phyloP scores from a whole-genome alignment of 2,113 vertebrate species.

The Microcebus jonahi region DNA sequence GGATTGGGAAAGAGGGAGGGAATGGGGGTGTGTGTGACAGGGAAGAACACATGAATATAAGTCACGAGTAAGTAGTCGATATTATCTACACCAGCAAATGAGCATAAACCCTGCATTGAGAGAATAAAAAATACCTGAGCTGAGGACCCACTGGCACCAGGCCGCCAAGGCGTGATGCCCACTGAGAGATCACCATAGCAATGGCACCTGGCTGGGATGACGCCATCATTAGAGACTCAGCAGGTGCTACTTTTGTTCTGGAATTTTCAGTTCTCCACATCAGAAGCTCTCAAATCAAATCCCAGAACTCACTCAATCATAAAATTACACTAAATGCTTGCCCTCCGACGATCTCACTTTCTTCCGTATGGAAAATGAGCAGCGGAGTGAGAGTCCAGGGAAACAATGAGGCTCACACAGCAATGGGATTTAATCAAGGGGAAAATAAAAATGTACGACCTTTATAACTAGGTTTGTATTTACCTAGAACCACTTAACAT shows the following conservation, averaged over 20 bases:
- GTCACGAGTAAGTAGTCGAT: not conserved
- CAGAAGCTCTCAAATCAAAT: not conserved
- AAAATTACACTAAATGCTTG: not conserved
- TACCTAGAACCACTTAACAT: not conserved
- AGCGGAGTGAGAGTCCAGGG: not conserved
- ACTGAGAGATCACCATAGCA: not conserved
- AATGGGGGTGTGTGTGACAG: not conserved
- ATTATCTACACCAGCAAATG: not conserved
- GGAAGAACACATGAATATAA: not conserved
- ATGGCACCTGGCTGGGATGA: too few relatives aligned
- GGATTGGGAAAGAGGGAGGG: not conserved
- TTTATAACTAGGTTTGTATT: not conserved
- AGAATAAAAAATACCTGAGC: not conserved
- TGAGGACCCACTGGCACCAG: rapidly evolving
- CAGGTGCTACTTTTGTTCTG: not conserved
- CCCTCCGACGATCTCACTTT: not conserved
- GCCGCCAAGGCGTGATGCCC: not conserved
- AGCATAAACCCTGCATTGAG: not conserved
- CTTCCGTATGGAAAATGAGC: not conserved
- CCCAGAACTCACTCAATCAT: not conserved
- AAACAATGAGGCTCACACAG: not conserved
- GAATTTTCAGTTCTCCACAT: not conserved
- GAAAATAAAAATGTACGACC: not conserved
- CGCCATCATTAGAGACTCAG: rapidly evolving
- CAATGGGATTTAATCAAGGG: not conserved